Percentiles rank a stretch among this genome's conserved stretches.
Conservation (phyloP, 2,888 invertebrate species). For the Polyploca ridens region DNA sequence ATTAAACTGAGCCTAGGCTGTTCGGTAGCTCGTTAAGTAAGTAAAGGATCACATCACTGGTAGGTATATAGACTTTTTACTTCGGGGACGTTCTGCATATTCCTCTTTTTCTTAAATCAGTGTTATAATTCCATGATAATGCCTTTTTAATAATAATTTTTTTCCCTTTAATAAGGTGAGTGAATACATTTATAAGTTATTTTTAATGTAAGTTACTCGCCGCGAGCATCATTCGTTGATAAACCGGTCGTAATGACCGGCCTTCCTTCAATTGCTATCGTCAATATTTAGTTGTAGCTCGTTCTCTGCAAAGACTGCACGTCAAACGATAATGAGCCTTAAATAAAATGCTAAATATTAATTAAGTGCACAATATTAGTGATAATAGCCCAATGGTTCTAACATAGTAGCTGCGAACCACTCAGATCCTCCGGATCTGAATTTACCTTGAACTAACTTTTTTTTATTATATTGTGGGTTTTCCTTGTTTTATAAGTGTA, state of each 20-base stretch:
- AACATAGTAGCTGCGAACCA: conserved; percentile 29
- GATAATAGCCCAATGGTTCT: conserved; percentile 35
- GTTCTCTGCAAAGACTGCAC: conserved; percentile 34
- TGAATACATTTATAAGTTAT: conserved; percentile 12
- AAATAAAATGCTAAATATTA: conserved; percentile 23
- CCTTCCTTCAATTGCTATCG: conserved; percentile 30
- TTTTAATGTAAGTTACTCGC: conserved; percentile 18
- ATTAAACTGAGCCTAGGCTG: no score
- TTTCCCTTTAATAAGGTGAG: not conserved
- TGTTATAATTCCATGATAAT: no score
- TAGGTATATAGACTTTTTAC: no score
- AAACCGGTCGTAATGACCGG: conserved; percentile 50
- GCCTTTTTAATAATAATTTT: no score
- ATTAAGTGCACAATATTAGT: conserved; percentile 16
- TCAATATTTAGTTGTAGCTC: conserved; percentile 43
- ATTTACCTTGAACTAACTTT: conserved; percentile 53
- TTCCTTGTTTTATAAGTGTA: conserved; percentile 56
- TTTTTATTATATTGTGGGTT: conserved; percentile 53
- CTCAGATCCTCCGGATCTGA: conserved; percentile 22
- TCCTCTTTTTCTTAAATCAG: no score
- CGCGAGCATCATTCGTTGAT: conserved; percentile 33
- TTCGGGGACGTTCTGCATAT: no score
- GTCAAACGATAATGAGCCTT: conserved; percentile 24
- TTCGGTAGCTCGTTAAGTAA: no score
- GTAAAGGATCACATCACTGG: no score